Percentiles rank a stretch among this genome's conserved stretches.
Evolutionary conservation across 2,113 vertebrate genomes (phyloP).

Genomic region (Vicugna pacos): DNA sequence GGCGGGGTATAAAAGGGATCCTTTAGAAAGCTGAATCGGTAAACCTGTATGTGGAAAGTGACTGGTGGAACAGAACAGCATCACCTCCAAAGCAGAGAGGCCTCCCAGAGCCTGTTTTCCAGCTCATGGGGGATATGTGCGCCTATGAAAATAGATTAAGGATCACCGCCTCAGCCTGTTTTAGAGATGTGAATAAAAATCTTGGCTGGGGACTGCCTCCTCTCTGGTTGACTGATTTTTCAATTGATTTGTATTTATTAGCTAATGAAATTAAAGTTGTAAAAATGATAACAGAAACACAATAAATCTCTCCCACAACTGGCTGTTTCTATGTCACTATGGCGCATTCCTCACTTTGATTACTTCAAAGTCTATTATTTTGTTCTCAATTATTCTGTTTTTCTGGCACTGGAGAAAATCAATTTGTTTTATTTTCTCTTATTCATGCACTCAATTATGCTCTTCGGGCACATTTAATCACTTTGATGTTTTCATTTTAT

Average conservation of each 20-base stretch:
- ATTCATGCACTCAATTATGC: slow-evolving; percentile 83
- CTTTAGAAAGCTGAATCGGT: slow-evolving; percentile 48
- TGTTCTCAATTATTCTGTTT: slow-evolving; percentile 82
- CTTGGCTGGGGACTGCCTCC: slow-evolving; percentile 69
- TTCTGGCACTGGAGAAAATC: slow-evolving; percentile 82
- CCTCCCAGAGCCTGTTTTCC: slow-evolving; percentile 60
- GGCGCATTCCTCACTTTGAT: slow-evolving; percentile 77
- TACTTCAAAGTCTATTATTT: slow-evolving; percentile 82
- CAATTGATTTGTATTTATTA: slow-evolving; percentile 83
- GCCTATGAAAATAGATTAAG: slow-evolving; percentile 69
- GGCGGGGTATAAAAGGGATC: slow-evolving; percentile 12
- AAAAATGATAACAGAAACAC: slow-evolving; percentile 81
- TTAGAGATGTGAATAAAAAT: slow-evolving; percentile 73
- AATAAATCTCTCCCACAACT: slow-evolving; percentile 77
- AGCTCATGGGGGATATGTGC: slow-evolving; percentile 47
- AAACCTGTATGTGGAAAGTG: slow-evolving; percentile 46
- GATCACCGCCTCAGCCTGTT: slow-evolving; percentile 51
- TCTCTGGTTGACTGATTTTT: slow-evolving; percentile 77
- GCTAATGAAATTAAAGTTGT: slow-evolving; percentile 83
- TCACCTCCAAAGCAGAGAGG: slow-evolving; percentile 53
- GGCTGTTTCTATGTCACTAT: slow-evolving; percentile 73
- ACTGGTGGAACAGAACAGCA: slow-evolving; percentile 42
- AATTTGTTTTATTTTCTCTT: slow-evolving; percentile 85
- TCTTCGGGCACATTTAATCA: slow-evolving; percentile 82
- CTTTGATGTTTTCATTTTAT: slow-evolving; percentile 81